phyloP scores from a whole-genome alignment of 2,888 invertebrate genomes.

The Actias luna region DNA sequence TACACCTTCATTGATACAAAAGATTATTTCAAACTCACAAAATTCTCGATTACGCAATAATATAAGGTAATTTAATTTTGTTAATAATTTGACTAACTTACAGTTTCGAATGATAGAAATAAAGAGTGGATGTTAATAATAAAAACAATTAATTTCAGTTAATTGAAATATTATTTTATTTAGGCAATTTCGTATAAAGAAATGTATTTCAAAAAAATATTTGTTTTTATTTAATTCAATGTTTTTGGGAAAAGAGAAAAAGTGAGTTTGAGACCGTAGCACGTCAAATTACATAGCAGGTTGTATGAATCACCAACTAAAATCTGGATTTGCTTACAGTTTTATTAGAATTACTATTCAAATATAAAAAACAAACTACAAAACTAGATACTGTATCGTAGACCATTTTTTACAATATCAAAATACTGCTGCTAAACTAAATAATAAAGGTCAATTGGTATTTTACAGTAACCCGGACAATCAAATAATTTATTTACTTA shows the following conservation, averaged over 20 bases:
- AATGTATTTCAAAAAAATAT: background rate
- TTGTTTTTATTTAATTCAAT: background rate
- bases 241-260: conserved; percentile 18
- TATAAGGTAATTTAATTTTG: background rate
- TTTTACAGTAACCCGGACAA: conserved; percentile 50
- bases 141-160: background rate
- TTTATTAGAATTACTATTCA: conserved; percentile 60
- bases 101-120: background rate
- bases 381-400: conserved; percentile 70
- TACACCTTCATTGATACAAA: conserved; percentile 50
- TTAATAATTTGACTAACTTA: background rate
- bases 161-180: background rate
- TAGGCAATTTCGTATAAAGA: background rate
- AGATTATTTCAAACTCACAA: conserved; percentile 39
- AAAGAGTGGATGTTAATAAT: background rate
- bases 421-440: conserved; percentile 75
- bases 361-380: conserved; percentile 69
- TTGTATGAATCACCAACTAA: conserved; percentile 32
- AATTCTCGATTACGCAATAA: background rate
- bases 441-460: conserved; percentile 58
- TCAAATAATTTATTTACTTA: conserved; percentile 58
- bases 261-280: conserved; percentile 37
- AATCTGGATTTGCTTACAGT: conserved; percentile 30
- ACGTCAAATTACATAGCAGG: conserved; percentile 23
- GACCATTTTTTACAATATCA: conserved; percentile 62